Base-by-base conservation (phyloP, 2,888 invertebrate species). In the Thereva unica region DNA sequence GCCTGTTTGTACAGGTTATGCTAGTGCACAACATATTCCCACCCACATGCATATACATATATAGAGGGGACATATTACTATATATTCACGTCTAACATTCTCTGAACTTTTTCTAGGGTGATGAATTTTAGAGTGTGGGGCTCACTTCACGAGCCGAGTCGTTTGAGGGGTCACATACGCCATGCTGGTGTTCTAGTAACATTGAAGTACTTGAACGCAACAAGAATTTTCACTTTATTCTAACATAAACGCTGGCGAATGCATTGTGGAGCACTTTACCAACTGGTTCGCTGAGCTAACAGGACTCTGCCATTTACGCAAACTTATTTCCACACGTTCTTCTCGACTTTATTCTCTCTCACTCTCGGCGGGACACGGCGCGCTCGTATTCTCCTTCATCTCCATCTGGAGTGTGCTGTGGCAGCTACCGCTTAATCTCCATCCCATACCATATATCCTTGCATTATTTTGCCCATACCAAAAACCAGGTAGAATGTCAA, bases 211-310 rank as follows among this genome's bases (percentile, higher is more conserved):
- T 68, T 61, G 68, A 68, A 66, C 68, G 57, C 68, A 68, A 68
- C 68, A 68, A 66, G 68, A 66, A 59, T 68, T 55, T 68, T 68
- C 68, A 68, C 68, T 68, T 68, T 68, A 66, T 65, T 65, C 66
- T 47, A 68, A 44, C 68, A 52, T 45, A 53, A 57, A 68, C 10
- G 34, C 35, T 35, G 47, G 40, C 47, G 37, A 54, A 38, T 54
- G 45, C 66, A 64, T 52, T 56, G 23, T 23, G 67, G 35, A 57
- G 64, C 55, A 57, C 47, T 64, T 66, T 57, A 65, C 53, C 57
- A 64, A 63, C 64, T 66, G 68, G 54, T 68, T 68, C 68, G 59
- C 61, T 59, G 68, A 65, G 61, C 66, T 52, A 54, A 64, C 59
- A 55, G 65, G 61, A 65, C 59, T 68, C 53, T 57, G 66, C 66